Evolutionary conservation across 2,797 vertebrate genomes (phyloP).

Genomic region (Geotrypetes seraphini): DNA sequence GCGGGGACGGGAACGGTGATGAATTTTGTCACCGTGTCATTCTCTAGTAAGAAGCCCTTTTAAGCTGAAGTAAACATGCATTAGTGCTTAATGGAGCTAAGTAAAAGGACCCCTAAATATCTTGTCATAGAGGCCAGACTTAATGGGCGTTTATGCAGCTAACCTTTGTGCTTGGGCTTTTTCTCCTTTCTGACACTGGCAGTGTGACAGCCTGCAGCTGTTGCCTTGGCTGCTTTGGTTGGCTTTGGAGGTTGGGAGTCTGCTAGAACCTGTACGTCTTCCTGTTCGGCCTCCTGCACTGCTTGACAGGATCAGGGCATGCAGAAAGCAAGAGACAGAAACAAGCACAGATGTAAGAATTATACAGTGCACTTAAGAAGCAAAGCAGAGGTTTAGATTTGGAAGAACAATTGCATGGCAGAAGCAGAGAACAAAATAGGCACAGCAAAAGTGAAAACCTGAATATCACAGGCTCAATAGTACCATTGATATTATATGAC

Average conservation of each 20-base stretch:
- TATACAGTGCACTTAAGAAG: conserved; percentile 13
- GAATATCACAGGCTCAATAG: too few species aligned
- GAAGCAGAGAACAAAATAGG: conserved; percentile 5
- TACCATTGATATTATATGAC: neutral
- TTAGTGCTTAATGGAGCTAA: too few species aligned
- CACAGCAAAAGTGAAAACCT: conserved; percentile 9
- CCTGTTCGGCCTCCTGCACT: conserved; percentile 91
- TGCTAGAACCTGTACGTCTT: conserved; percentile 70
- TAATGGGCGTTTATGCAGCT: too few species aligned
- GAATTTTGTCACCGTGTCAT: too few species aligned
- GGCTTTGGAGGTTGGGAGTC: conserved; percentile 75
- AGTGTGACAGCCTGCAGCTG: conserved; percentile 72
- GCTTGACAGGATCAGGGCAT: conserved; percentile 31
- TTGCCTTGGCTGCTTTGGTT: conserved; percentile 79
- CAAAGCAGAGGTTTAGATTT: conserved; percentile 5
- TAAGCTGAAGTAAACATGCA: too few species aligned
- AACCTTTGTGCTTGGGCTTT: conserved; percentile 94
- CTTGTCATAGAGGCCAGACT: too few species aligned
- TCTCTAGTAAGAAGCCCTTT: too few species aligned
- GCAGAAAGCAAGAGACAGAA: conserved; percentile 16
- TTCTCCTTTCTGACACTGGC: conserved; percentile 86
- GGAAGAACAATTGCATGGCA: conserved; percentile 4
- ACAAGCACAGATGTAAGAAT: conserved; percentile 14
- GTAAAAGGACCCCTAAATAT: too few species aligned
- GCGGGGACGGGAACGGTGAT: too few species aligned